Percentiles rank a stretch among this genome's conserved stretches.
These are phyloP conservation scores for Urechis unicinctus DNA, from an alignment of 2,888 invertebrate species.

Conservation along the genomic window DNA sequence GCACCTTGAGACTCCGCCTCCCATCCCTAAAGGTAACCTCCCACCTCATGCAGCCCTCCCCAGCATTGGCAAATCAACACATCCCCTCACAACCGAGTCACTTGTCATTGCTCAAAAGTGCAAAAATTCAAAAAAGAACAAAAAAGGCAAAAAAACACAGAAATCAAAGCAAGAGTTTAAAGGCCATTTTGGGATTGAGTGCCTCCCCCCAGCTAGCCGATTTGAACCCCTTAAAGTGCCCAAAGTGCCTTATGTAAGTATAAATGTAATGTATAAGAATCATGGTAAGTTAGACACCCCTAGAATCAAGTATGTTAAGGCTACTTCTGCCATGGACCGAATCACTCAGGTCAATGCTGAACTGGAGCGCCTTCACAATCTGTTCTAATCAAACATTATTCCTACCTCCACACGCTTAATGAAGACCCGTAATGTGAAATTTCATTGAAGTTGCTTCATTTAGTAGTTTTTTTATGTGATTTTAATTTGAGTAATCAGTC, in stretches of 20 bases:
- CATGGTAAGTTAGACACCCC: background rate
- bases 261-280: background rate
- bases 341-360: too few relatives aligned
- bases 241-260: background rate
- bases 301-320: background rate
- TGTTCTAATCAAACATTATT: too few relatives aligned
- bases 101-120: background rate
- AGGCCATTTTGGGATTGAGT: background rate
- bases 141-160: background rate
- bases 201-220: background rate
- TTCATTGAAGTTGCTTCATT: too few relatives aligned
- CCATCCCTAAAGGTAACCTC: background rate
- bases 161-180: background rate
- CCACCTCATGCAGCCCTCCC: background rate
- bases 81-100: background rate
- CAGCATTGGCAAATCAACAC: background rate
- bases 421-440: too few relatives aligned
- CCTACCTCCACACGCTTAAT: too few relatives aligned
- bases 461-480: too few relatives aligned
- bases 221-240: background rate
- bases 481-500: too few relatives aligned
- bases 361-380: too few relatives aligned
- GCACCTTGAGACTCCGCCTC: background rate
- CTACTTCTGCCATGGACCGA: too few relatives aligned
- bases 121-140: background rate